Base-by-base conservation (phyloP, 1,140 invertebrate genomes). In the Radopholus similis region DNA sequence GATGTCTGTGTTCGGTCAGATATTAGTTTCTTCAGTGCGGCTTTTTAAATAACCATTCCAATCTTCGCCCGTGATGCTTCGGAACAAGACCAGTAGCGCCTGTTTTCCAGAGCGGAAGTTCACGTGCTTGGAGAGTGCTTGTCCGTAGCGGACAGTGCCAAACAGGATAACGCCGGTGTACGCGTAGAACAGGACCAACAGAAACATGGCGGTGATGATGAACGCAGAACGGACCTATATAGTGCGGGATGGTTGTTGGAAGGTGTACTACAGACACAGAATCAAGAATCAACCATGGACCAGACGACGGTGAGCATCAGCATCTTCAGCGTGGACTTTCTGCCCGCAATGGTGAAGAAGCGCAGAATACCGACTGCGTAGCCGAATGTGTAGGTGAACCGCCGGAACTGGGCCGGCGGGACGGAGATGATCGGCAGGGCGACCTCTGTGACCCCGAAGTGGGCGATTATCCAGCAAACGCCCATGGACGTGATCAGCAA, bases 131-230 rank as follows among this genome's bases (percentile, higher is more conserved):
- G 91, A 93, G 77, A 98, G 91, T 35, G 93, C 92, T 86, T 97
- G 94, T 0, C 96, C 96, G 85, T 97, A 97, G 83, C 97, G 98
- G 8, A 99, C 95, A 62, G 93, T 97, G 44, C 95, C 96, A 85
- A 99, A 99, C 1, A 99, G 87, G 72, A 99, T 95, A 1, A 95
- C 95, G 1, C 96, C 96, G 55, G 93, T 92, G 65, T 97, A 87
- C 2, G 95, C 96, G 84, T 99, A 99, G 83, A 96, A 97, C 80
- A 99, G 91, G 59, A 99, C 96, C 32, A 99, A 85, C 3, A 99
- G 86, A 84, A 99, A 99, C 94, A 99, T 97, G 69, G 95, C 95
- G 85, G 97, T 95, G 74, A 99, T 99, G 83, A 99, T 98, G 85
- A 99, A 99, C 84, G 98, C 97, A 83, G 91, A 94, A 86, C 98